Base-by-base conservation (phyloP, 2,797 vertebrate species). In the Danio choprae region DNA sequence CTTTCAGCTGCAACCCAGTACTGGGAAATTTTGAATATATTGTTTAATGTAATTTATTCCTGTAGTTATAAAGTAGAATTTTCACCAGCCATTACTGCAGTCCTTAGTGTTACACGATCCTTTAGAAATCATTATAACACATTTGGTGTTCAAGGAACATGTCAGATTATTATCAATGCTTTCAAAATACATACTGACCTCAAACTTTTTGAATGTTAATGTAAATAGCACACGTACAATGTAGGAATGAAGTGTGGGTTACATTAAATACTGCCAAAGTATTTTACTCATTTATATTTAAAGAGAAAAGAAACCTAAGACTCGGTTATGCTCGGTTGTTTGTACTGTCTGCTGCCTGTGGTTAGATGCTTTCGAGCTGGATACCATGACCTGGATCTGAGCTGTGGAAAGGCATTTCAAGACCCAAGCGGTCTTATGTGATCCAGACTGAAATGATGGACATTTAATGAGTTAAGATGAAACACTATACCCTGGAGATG, bases 371-470 rank as follows among this genome's bases (percentile, higher is more conserved):
- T 48, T 58, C 5, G 11, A 68, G 51, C 20, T 46, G 38, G 76
- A 77, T 58, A 74, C 63, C n/a, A 53, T 80, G 72, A 80, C 79
- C 38, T 48, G 64, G 50, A 77, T 65, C 59, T 59, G 58, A 64
- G 70, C 64, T 74, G 43, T 53, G 41, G 72, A 65, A 75, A 70
- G 58, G 58, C 81, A 71, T 60, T 77, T 81, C 15, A 60, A 74
- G 55, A 16, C 46, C 40, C 46, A 70, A 60, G 71, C 67, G 46
- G 62, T 38, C 48, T 82, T 56, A 77, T 58, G 29, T 16, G 63
- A 58, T 70, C 12, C 77, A 75, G 58, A 15, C 20, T 41, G 48
- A 69, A 78, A 59, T 75, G 65, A 69, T 62, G 51, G 70, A 59
- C 51, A 77, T 74, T 63, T 44, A 62, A 69, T 74, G 62, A 69